Base-by-base conservation (phyloP, 2,888 invertebrate genomes). In the Pseudococcus viburni region DNA sequence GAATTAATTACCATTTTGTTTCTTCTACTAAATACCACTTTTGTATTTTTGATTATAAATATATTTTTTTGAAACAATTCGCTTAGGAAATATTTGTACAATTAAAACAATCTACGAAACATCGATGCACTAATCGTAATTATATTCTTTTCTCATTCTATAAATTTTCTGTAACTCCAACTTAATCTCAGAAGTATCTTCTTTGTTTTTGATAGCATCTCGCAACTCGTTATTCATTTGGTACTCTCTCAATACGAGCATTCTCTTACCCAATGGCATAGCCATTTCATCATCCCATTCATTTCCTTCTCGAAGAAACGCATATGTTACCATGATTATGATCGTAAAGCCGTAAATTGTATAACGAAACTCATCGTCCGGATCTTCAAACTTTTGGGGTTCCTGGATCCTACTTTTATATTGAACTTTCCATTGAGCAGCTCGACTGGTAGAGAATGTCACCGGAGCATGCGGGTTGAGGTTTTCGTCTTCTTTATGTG, bases 191-290 rank as follows among this genome's bases (percentile, higher is more conserved):
- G 4, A 11, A 19, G 19, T 59, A n/a, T 22, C 26, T 9, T 73
- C 39, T 17, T 55, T 48, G 7, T 55, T 48, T 0, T 0, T 17
- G 1, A 83, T 12, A 8, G 39, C 48, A 4, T 9, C 19, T 39
- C 33, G 11, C 48, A 77, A 51, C n/a, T 88, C 83, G 15, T 80
- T 51, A 19, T 51, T n/a, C 17, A 59, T 17, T n/a, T 83, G 33
- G 17, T 39, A 26, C n/a, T 88, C 83, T 19, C 77, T 39, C 26
- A 88, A 11, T 39, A 1, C 0, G 1, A 88, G 83, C 48, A 80
- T 26, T 51, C 88, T 48, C n/a, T 88, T 80, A 19, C 88, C 88
- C 15, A 88, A 39, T 17, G 88, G 88, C 83, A 88, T 83, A 39
- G 48, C 88, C 83, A 83, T 26, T 42, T 88, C 88, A 51, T 80